A percentile compares a stretch with the other conserved stretches of the same genome.
Conservation (phyloP, 2,888 invertebrate species). For the Allacma fusca region DNA sequence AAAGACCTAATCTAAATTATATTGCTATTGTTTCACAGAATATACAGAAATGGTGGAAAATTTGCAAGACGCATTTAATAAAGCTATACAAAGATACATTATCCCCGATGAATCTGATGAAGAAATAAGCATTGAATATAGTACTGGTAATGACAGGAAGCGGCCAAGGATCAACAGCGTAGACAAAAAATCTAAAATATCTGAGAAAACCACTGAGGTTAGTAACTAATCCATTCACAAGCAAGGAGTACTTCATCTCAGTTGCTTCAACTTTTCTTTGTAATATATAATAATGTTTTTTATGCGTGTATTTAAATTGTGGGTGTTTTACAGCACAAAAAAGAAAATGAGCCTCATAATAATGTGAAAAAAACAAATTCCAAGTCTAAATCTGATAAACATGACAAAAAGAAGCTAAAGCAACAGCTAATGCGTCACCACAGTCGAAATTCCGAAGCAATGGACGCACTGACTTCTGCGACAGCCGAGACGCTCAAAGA, state of each 20-base stretch:
- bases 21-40: slow-evolving; percentile 71
- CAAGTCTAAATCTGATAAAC: slow-evolving; percentile 62
- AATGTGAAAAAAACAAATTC: slow-evolving; percentile 41
- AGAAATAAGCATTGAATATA: slow-evolving; percentile 64
- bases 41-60: slow-evolving; percentile 89
- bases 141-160: slow-evolving; percentile 31
- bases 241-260: too few relatives aligned
- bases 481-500: slow-evolving; percentile 78
- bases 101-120: slow-evolving; percentile 75
- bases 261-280: too few relatives aligned
- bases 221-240: too few relatives aligned
- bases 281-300: too few relatives aligned
- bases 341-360: slow-evolving; percentile 55
- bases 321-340: slow-evolving; percentile 50
- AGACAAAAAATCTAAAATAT: slow-evolving; percentile 13
- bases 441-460: slow-evolving; percentile 69
- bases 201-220: slow-evolving; percentile 34
- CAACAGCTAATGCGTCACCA: slow-evolving; percentile 65
- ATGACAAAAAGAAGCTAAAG: slow-evolving; percentile 61
- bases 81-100: slow-evolving; percentile 82
- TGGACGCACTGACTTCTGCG: slow-evolving; percentile 75
- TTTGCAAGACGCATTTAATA: slow-evolving; percentile 80
- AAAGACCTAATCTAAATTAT: too few relatives aligned
- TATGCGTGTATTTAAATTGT: too few relatives aligned
- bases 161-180: slow-evolving; percentile 1